A percentile compares a stretch with the other conserved stretches of the same genome.
These are phyloP conservation scores for Andrena trimmerana DNA, from an alignment of 2,888 invertebrate genomes.

Conservation along the genomic window DNA sequence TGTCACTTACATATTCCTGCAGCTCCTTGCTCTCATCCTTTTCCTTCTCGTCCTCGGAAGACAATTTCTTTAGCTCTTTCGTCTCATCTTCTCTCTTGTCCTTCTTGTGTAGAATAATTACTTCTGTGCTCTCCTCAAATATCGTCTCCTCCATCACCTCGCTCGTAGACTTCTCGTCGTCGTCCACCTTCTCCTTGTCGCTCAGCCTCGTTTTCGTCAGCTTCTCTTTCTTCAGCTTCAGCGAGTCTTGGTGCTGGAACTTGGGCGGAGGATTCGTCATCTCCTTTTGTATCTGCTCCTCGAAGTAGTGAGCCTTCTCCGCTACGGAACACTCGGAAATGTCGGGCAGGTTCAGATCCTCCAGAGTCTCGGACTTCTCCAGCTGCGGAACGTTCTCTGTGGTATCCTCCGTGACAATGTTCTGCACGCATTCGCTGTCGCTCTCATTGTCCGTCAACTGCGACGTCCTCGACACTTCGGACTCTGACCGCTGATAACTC, in stretches of 20 bases:
- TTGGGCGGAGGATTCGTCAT: slow-evolving; percentile 78
- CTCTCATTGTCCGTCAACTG: slow-evolving; percentile 82
- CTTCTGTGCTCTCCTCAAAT: background rate
- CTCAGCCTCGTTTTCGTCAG: slow-evolving; percentile 10
- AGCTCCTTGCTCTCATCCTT: slow-evolving; percentile 35
- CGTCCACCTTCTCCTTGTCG: slow-evolving; percentile 40
- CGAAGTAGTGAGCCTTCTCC: slow-evolving; percentile 87
- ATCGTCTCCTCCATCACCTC: slow-evolving; percentile 31
- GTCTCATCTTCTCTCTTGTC: background rate
- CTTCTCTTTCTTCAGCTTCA: slow-evolving; percentile 68
- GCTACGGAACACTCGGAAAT: slow-evolving; percentile 87
- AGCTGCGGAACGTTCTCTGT: slow-evolving; percentile 73
- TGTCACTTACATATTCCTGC: slow-evolving; percentile 18
- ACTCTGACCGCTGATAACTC: slow-evolving; percentile 82
- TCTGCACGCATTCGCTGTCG: slow-evolving; percentile 81
- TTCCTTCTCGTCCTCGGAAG: slow-evolving; percentile 47
- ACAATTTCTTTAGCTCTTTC: slow-evolving; percentile 25
- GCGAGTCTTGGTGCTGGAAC: slow-evolving; percentile 63
- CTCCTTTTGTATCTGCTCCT: slow-evolving; percentile 88
- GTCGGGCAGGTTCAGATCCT: slow-evolving; percentile 82
- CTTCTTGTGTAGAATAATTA: background rate
- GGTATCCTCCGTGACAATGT: slow-evolving; percentile 76
- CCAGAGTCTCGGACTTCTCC: slow-evolving; percentile 78
- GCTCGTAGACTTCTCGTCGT: slow-evolving; percentile 43
- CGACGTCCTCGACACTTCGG: slow-evolving; percentile 81